phyloP scores from a whole-genome alignment of 2,888 invertebrate genomes.

The Limenitis camilla region DNA sequence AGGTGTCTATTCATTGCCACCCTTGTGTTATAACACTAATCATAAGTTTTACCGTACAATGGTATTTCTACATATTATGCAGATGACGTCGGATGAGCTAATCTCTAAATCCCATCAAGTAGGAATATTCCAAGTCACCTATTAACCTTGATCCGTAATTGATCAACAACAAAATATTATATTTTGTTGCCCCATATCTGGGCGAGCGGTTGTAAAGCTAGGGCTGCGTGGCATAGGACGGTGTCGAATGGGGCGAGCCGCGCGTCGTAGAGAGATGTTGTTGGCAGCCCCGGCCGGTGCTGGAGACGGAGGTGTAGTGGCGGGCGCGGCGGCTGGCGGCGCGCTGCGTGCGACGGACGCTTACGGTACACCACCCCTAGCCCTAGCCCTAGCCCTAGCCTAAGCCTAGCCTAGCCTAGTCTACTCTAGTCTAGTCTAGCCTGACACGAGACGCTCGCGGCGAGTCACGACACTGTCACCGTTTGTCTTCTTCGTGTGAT shows the following conservation, averaged over 20 bases:
- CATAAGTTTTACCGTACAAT: constrained; percentile 3
- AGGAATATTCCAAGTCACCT: too few species aligned
- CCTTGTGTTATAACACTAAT: background rate
- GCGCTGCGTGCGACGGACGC: constrained; percentile 70
- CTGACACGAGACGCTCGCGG: constrained; percentile 22
- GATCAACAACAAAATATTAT: background rate
- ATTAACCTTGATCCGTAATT: too few species aligned
- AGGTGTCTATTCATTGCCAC: background rate
- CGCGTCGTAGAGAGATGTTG: constrained; percentile 71
- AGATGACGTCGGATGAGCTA: constrained; percentile 20
- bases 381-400: constrained; percentile 24
- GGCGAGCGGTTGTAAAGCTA: constrained; percentile 49
- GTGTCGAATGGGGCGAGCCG: constrained; percentile 69
- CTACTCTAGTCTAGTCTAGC: constrained; percentile 20
- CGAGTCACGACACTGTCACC: constrained; percentile 24
- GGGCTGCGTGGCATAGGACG: constrained; percentile 65
- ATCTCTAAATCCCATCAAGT: background rate
- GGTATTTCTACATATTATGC: constrained; percentile 2
- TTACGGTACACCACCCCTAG: constrained; percentile 52
- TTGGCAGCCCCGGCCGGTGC: constrained; percentile 70
- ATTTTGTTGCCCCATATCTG: constrained; percentile 29
- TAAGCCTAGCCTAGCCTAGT: constrained; percentile 13
- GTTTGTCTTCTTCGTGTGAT: constrained; percentile 6
- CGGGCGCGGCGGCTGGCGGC: constrained; percentile 68
- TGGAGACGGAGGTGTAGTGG: constrained; percentile 75